Evolutionary conservation across 2,797 vertebrate genomes (phyloP).

Genomic region (Gambusia yucatana): DNA sequence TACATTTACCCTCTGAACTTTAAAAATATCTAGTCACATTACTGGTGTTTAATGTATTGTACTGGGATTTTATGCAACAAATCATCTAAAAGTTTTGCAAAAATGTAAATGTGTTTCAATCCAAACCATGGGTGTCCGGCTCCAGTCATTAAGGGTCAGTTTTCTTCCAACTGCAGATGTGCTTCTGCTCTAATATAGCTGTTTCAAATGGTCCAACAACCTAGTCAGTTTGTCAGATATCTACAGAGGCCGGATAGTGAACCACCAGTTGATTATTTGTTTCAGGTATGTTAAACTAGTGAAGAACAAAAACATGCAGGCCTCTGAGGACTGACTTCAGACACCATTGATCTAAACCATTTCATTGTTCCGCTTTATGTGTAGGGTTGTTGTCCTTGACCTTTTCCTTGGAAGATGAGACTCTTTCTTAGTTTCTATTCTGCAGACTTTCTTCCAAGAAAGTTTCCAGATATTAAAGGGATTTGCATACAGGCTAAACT

Average conservation of each 20-base stretch:
- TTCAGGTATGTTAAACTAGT: background rate
- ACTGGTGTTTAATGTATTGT: background rate
- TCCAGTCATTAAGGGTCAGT: background rate
- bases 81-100: background rate
- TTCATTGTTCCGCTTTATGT: background rate
- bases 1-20: background rate
- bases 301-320: background rate
- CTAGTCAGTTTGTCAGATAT: background rate
- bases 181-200: background rate
- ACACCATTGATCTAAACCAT: background rate
- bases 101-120: background rate
- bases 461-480: background rate
- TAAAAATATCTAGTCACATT: background rate
- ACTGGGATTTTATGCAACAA: background rate
- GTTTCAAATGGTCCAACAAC: background rate
- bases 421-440: background rate
- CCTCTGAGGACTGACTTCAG: background rate
- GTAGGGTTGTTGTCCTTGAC: background rate
- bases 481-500: constrained; percentile 8
- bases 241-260: background rate
- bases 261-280: background rate
- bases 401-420: background rate
- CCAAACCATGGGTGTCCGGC: background rate
- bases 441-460: background rate
- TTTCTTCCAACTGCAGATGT: background rate